Percentiles rank a stretch among this genome's conserved stretches.
phyloP scores from a whole-genome alignment of 2,797 vertebrate species.

The Stomatorhinus walkeri region DNA sequence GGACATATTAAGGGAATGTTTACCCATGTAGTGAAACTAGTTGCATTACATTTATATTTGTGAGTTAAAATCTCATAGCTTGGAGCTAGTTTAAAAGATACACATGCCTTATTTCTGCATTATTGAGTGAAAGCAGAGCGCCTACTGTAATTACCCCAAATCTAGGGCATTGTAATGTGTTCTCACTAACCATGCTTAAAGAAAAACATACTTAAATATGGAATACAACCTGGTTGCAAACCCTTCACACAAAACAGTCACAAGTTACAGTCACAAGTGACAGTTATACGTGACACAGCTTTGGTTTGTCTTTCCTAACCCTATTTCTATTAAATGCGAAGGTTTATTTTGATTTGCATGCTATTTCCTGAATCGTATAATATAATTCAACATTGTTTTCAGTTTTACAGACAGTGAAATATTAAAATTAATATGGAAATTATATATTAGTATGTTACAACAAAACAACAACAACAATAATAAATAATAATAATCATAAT shows the following conservation, averaged over 20 bases:
- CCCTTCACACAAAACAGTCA: neutral
- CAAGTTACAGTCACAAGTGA: neutral
- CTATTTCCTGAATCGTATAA: neutral
- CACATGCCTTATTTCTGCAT: neutral
- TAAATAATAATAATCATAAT: neutral
- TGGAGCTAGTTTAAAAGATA: neutral
- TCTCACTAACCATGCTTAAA: neutral
- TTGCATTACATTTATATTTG: neutral
- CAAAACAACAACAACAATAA: neutral
- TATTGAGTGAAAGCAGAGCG: neutral
- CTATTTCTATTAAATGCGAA: neutral
- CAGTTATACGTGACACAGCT: neutral
- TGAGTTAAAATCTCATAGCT: neutral
- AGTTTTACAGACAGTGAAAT: neutral
- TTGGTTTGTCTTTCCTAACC: neutral
- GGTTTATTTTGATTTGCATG: neutral
- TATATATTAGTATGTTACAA: neutral
- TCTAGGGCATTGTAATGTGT: neutral
- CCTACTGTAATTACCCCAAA: slow-evolving; percentile 7
- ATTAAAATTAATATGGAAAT: neutral
- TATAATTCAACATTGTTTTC: neutral
- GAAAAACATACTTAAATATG: neutral
- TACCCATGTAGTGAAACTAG: neutral
- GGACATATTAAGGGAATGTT: neutral
- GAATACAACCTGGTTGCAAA: neutral